These are phyloP conservation scores for Trematocara stigmaticum DNA, from an alignment of 2,113 vertebrate genomes.

Conservation along the genomic window DNA sequence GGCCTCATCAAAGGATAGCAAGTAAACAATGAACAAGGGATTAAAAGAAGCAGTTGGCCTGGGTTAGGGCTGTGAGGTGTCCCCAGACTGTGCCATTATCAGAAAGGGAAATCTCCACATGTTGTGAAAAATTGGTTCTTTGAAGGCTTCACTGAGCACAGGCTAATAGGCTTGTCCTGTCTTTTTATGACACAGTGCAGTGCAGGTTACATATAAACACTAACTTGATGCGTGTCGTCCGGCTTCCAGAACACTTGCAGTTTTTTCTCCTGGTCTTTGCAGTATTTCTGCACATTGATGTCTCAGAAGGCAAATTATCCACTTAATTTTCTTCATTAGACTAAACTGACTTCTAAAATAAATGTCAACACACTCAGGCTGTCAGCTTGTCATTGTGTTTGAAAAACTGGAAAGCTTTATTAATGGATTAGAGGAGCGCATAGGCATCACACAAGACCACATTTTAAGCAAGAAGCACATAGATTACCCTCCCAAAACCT, in stretches of 20 bases:
- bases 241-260: constrained; percentile 5
- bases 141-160: constrained; percentile 64
- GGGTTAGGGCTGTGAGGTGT: constrained; percentile 52
- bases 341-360: background rate
- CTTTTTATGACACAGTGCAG: constrained; percentile 51
- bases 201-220: constrained; percentile 46
- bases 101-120: constrained; percentile 69
- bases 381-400: background rate
- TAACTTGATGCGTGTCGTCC: background rate
- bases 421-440: background rate
- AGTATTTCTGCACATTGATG: background rate
- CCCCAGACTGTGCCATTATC: constrained; percentile 40
- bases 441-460: background rate
- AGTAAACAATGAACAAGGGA: constrained; percentile 61
- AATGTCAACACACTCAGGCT: background rate
- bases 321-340: background rate
- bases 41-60: constrained; percentile 65
- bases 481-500: background rate
- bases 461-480: background rate
- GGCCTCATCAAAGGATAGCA: constrained; percentile 58
- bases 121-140: constrained; percentile 68
- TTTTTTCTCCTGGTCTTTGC: background rate
- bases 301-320: background rate
- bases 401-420: background rate
- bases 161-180: constrained; percentile 47